Conservation (phyloP, 2,113 vertebrate genomes). For the Gulo gulo region DNA sequence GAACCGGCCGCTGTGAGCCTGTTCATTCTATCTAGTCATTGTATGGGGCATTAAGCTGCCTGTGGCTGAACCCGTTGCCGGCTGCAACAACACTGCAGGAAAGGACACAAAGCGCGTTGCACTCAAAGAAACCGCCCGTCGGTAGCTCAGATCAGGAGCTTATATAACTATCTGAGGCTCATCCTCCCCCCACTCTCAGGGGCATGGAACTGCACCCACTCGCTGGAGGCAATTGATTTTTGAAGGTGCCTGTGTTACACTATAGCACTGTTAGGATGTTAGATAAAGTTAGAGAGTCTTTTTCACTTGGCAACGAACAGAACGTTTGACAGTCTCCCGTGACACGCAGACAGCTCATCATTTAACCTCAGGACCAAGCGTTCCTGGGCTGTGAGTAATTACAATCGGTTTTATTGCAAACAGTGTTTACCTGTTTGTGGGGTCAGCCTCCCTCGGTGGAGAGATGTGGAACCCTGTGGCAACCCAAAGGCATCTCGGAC, state of each 20-base stretch:
- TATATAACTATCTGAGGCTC: background rate
- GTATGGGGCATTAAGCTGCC: constrained; percentile 40
- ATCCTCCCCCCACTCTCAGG: background rate
- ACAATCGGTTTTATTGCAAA: background rate
- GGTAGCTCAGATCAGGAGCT: constrained; percentile 13
- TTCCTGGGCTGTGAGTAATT: background rate
- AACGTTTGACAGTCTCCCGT: background rate
- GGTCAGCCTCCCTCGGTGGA: background rate
- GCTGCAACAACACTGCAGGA: constrained; percentile 49
- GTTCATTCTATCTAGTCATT: constrained; percentile 19
- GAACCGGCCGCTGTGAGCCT: background rate
- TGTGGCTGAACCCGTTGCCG: constrained; percentile 48
- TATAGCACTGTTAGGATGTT: background rate
- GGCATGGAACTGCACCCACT: background rate
- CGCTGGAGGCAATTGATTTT: background rate
- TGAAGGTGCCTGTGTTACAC: background rate
- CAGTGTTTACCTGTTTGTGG: background rate
- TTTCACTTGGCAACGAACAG: background rate
- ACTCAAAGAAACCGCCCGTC: background rate
- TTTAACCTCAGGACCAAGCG: background rate
- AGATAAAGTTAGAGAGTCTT: background rate
- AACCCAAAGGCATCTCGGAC: constrained; percentile 5
- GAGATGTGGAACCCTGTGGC: constrained; percentile 26
- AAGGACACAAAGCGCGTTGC: background rate
- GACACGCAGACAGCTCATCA: background rate